Base-by-base conservation (phyloP, 2,797 vertebrate species). In the Leptatherina wallacei region DNA sequence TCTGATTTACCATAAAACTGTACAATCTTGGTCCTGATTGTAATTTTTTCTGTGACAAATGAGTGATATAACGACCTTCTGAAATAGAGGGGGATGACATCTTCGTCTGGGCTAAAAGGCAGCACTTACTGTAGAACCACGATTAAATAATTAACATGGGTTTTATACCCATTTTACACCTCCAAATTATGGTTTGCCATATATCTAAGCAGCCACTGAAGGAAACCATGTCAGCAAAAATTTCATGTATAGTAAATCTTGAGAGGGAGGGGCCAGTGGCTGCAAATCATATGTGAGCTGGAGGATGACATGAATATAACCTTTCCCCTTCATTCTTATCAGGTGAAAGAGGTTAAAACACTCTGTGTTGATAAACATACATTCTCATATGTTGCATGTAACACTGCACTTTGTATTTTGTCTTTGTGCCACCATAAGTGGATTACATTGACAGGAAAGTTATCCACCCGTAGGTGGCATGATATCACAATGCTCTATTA, bases 81-180 rank as follows among this genome's bases (percentile, higher is more conserved):
- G 88, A 92, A 91, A 93, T 89, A 88, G 91, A 91, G 83, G 81
- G 73, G 85, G 85, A 85, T 86, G 91, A 91, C 90, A 92, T 92
- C 85, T 82, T 82, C 54, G 78, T 82, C 71, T 86, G 84, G 83
- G 86, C 91, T 92, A 90, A 91, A 94, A 93, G 87, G 90, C 83
- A 91, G 93, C 93, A 94, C 92, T 94, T 93, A 72, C 60, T 56
- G 69, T 60, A 94, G 90, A 85, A 82, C 84, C 61, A 64, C 49
- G 82, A 89, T 93, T 90, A 92, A 94, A 94, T 94, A 94, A 95
- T 95, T 94, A 94, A 95, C 92, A 91, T 58, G 75, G 86, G 88
- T 92, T 95, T 95, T 94, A 95, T 91, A 88, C 81, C 91, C 90
- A 89, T 93, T 91, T 92, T 88, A 93, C 88, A 91, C 89, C 85